Evolutionary conservation across 2,888 invertebrate genomes (phyloP).

Genomic region (Pseudolycoriella hygida): DNA sequence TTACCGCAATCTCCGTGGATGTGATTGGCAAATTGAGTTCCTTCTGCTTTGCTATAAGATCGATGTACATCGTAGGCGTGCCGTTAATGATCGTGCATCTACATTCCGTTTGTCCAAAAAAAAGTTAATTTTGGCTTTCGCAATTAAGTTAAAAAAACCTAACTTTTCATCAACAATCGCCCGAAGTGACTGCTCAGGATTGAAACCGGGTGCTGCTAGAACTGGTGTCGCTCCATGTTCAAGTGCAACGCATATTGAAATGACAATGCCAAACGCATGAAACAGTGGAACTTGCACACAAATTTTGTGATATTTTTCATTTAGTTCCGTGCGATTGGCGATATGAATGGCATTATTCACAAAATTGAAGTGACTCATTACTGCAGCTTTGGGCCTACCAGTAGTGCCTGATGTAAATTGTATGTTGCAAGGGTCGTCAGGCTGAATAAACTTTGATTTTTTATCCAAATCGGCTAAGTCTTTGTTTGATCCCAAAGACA

Average conservation of each 20-base stretch:
- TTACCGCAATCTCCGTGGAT: constrained; percentile 36
- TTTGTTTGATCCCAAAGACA: background rate
- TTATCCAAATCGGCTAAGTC: background rate
- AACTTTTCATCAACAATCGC: constrained; percentile 48
- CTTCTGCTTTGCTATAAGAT: constrained; percentile 39
- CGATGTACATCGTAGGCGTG: constrained; percentile 80
- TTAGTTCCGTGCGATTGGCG: constrained; percentile 32
- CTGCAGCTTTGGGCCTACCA: constrained; percentile 53
- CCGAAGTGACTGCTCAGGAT: constrained; percentile 40
- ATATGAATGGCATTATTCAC: constrained; percentile 58
- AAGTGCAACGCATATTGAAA: constrained; percentile 38
- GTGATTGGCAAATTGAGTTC: constrained; percentile 31
- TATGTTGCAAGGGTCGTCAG: constrained; percentile 54
- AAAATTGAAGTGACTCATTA: constrained; percentile 49
- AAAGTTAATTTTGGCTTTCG: too few relatives aligned
- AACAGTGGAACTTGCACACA: constrained; percentile 59
- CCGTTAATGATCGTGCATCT: constrained; percentile 55
- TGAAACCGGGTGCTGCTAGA: constrained; percentile 36
- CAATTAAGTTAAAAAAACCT: constrained; percentile 3
- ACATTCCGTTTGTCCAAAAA: constrained; percentile 10
- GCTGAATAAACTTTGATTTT: constrained; percentile 28
- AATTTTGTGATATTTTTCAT: constrained; percentile 27
- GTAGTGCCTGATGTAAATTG: constrained; percentile 78
- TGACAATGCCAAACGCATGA: constrained; percentile 61
- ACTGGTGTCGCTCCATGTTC: constrained; percentile 43